Percentiles rank a stretch among this genome's conserved stretches.
phyloP scores from a whole-genome alignment of 2,797 vertebrate species.

The Diglossa cyanea region DNA sequence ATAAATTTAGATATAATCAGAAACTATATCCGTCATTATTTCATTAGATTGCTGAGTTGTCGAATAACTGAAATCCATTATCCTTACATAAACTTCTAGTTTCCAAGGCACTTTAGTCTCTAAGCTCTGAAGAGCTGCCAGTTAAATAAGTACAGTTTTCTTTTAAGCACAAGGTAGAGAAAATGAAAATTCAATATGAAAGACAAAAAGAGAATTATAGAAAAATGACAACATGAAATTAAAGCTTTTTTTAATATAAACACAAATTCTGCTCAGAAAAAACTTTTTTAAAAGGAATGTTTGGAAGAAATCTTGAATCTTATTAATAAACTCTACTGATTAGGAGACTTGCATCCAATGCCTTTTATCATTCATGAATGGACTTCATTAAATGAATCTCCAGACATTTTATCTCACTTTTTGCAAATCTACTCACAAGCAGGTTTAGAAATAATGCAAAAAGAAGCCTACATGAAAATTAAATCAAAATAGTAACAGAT shows the following conservation, averaged over 20 bases:
- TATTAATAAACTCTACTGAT: background rate
- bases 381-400: background rate
- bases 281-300: rapidly evolving
- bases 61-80: conserved; percentile 56
- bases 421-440: background rate
- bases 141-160: background rate
- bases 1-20: conserved; percentile 41
- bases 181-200: background rate
- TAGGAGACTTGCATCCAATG: background rate
- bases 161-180: background rate
- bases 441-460: conserved; percentile 12
- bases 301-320: background rate
- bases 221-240: background rate
- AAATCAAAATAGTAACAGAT: background rate
- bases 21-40: background rate
- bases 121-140: conserved; percentile 4
- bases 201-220: background rate
- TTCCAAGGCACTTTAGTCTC: conserved; percentile 59
- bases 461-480: background rate
- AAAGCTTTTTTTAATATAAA: background rate
- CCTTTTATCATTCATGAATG: background rate
- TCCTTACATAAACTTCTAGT: conserved; percentile 31
- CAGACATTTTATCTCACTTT: background rate
- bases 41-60: conserved; percentile 44
- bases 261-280: background rate